These are phyloP conservation scores for Tetrax tetrax DNA, from an alignment of 2,113 vertebrate genomes.

Conservation along the genomic window DNA sequence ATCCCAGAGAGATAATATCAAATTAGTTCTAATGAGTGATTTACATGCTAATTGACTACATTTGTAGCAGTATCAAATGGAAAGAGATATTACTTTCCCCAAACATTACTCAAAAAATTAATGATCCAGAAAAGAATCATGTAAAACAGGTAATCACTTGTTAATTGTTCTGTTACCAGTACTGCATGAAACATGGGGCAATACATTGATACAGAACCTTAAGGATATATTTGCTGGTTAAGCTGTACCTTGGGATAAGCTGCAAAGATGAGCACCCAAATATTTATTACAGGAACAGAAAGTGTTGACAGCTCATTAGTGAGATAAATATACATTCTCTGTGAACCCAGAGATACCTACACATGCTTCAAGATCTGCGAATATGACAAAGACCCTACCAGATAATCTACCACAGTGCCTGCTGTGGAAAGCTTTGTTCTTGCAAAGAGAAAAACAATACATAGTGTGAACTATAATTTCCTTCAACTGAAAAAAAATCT, in stretches of 20 bases:
- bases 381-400: neutral
- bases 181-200: conserved; percentile 8
- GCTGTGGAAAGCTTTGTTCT: neutral
- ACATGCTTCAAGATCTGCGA: conserved; percentile 36
- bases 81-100: conserved; percentile 36
- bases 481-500: conserved; percentile 23
- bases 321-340: conserved; percentile 50
- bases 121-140: conserved; percentile 45
- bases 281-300: conserved; percentile 57
- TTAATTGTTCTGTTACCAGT: conserved; percentile 66
- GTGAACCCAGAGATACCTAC: conserved; percentile 15
- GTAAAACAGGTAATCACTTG: conserved; percentile 64
- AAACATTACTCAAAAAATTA: conserved; percentile 69
- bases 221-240: conserved; percentile 8
- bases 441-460: conserved; percentile 24
- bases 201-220: neutral
- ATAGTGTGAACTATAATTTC: conserved; percentile 41
- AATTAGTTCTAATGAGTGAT: conserved; percentile 49
- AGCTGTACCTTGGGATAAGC: neutral
- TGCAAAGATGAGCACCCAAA: conserved; percentile 36
- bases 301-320: conserved; percentile 65
- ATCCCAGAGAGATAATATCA: conserved; percentile 13
- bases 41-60: conserved; percentile 60
- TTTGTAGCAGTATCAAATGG: conserved; percentile 50
- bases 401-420: neutral